phyloP scores from a whole-genome alignment of 1,140 invertebrate genomes.

The Dinoponera quadriceps region DNA sequence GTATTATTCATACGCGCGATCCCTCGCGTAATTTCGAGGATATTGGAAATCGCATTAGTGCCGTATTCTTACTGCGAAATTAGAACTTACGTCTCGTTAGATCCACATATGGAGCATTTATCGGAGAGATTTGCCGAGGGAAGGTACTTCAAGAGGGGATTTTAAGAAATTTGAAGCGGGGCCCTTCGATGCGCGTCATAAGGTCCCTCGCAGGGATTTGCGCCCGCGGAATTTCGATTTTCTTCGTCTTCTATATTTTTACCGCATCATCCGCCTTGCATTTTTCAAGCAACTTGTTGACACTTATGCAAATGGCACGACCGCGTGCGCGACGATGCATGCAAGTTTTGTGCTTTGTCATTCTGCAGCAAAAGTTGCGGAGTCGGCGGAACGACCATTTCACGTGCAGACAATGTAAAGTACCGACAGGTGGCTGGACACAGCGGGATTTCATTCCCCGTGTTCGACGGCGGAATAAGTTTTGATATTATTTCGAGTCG shows the following conservation, averaged over 20 bases:
- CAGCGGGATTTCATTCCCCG: slow-evolving; percentile 50
- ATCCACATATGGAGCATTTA: too few relatives aligned
- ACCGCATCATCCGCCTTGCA: slow-evolving; percentile 46
- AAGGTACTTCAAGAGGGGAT: too few relatives aligned
- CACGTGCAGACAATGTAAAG: slow-evolving; percentile 63
- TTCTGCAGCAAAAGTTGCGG: slow-evolving; percentile 57
- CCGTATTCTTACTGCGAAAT: too few relatives aligned
- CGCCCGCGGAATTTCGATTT: slow-evolving; percentile 15
- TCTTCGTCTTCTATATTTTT: slow-evolving; percentile 14
- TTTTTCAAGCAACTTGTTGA: slow-evolving; percentile 76
- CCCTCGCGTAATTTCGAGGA: neutral
- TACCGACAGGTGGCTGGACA: slow-evolving; percentile 50
- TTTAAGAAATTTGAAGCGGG: too few relatives aligned
- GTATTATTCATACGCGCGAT: neutral
- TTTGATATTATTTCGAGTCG: slow-evolving; percentile 60
- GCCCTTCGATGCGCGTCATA: too few relatives aligned
- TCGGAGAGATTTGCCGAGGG: too few relatives aligned
- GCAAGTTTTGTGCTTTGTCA: slow-evolving; percentile 70
- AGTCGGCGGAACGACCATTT: slow-evolving; percentile 61
- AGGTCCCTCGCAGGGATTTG: neutral
- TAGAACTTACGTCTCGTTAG: too few relatives aligned
- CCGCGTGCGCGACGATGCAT: slow-evolving; percentile 32
- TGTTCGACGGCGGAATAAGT: slow-evolving; percentile 53
- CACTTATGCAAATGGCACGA: slow-evolving; percentile 54
- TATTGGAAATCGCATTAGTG: neutral